Evolutionary conservation across 2,888 invertebrate species (phyloP).

Genomic region (Parnassius glacialis): DNA sequence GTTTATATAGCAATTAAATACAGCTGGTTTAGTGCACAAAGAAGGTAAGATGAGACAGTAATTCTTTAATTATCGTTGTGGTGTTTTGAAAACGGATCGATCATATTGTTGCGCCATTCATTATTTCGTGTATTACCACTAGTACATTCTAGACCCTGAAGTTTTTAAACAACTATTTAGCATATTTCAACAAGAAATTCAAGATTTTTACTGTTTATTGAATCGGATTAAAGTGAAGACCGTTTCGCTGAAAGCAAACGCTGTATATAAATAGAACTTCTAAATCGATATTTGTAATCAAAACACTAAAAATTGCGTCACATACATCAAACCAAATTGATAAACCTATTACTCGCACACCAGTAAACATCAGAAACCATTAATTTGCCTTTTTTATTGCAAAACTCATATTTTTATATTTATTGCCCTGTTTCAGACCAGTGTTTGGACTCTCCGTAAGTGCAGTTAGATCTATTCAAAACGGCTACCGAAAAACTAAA

Average conservation of each 20-base stretch:
- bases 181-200: too few relatives aligned
- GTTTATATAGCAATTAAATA: too few relatives aligned
- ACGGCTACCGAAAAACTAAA: slow-evolving; percentile 69
- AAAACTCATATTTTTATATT: too few relatives aligned
- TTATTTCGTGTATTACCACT: slow-evolving; percentile 36
- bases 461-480: slow-evolving; percentile 48
- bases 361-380: too few relatives aligned
- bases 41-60: slow-evolving; percentile 25
- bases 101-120: slow-evolving; percentile 51
- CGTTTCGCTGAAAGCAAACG: neutral
- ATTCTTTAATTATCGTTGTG: slow-evolving; percentile 4
- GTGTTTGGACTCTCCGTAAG: slow-evolving; percentile 44
- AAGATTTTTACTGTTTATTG: neutral
- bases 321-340: neutral
- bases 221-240: neutral
- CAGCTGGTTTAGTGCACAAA: slow-evolving; percentile 7
- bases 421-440: slow-evolving; percentile 42
- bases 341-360: too few relatives aligned
- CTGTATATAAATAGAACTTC: slow-evolving; percentile 12
- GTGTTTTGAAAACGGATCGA: slow-evolving; percentile 48
- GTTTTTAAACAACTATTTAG: neutral
- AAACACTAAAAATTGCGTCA: slow-evolving; percentile 6
- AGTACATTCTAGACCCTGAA: slow-evolving; percentile 40
- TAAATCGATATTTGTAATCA: neutral
- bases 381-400: too few relatives aligned